Percentiles rank a stretch among this genome's conserved stretches.
phyloP scores from a whole-genome alignment of 2,888 invertebrate genomes.

The Orthosia cruda region DNA sequence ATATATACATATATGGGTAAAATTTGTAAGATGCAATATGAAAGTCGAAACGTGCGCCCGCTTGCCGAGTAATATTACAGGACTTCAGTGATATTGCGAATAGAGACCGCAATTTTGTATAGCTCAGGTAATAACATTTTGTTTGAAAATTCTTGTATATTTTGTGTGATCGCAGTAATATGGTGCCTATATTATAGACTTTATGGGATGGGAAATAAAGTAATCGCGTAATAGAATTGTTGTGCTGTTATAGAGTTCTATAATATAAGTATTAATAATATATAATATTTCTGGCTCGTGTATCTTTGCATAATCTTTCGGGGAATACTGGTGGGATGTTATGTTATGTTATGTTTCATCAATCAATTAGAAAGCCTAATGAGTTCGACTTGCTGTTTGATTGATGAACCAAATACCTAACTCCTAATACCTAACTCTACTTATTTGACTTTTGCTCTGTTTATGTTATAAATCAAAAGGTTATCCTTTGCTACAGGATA shows the following conservation, averaged over 20 bases:
- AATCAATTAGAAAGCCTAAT: constrained; percentile 17
- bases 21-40: constrained; percentile 2
- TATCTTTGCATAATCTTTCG: too few relatives aligned
- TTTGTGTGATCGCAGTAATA: not conserved
- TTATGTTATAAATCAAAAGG: not conserved
- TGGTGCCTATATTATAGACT: not conserved
- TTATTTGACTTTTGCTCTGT: constrained; percentile 1
- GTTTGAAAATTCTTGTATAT: not conserved
- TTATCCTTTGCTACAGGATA: constrained; percentile 7
- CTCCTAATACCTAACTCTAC: constrained; percentile 3
- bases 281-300: too few relatives aligned
- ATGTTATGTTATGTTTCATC: not conserved
- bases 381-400: constrained; percentile 7
- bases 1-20: not conserved
- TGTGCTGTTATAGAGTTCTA: not conserved
- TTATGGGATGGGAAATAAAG: not conserved
- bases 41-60: constrained; percentile 10
- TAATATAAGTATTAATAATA: not conserved
- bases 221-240: not conserved
- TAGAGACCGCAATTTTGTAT: constrained; percentile 3
- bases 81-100: constrained; percentile 30
- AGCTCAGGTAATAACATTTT: not conserved
- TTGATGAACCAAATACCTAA: constrained; percentile 11
- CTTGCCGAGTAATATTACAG: constrained; percentile 5
- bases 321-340: not conserved